Percentiles rank a stretch among this genome's conserved stretches.
Conservation (phyloP, 2,797 vertebrate genomes). For the Hipposideros larvatus region DNA sequence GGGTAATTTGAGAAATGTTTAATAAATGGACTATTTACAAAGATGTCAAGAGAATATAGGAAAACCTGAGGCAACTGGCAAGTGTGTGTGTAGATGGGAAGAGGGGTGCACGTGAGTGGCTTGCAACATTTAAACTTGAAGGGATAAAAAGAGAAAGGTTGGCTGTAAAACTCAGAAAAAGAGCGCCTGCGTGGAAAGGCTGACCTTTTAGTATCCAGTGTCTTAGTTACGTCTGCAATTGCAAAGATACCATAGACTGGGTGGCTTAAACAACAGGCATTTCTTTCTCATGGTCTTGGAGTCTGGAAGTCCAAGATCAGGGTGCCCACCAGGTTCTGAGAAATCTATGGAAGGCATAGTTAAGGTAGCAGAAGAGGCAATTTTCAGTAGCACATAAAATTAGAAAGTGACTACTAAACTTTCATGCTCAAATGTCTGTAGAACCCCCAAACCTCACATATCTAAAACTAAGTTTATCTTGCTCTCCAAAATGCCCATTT, state of each 20-base stretch:
- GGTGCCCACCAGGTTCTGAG: neutral
- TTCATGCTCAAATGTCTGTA: neutral
- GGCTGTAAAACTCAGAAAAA: neutral
- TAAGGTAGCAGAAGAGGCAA: neutral
- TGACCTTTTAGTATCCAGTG: neutral
- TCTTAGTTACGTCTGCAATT: neutral
- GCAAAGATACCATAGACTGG: neutral
- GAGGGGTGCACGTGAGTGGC: fast-evolving
- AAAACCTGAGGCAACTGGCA: neutral
- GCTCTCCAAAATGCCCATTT: neutral
- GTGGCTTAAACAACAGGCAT: neutral
- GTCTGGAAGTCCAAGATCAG: neutral
- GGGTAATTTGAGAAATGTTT: neutral
- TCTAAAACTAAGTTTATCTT: neutral
- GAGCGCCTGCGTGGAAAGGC: neutral
- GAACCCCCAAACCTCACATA: neutral
- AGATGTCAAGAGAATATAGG: neutral
- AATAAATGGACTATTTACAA: neutral
- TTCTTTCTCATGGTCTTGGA: neutral
- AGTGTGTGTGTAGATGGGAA: neutral
- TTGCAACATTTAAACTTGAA: neutral
- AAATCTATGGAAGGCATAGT: neutral
- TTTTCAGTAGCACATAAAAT: neutral
- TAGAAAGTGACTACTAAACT: neutral
- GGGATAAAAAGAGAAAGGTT: neutral